These are phyloP conservation scores for Aspidiotus rigidus DNA, from an alignment of 2,888 invertebrate species.

Conservation along the genomic window DNA sequence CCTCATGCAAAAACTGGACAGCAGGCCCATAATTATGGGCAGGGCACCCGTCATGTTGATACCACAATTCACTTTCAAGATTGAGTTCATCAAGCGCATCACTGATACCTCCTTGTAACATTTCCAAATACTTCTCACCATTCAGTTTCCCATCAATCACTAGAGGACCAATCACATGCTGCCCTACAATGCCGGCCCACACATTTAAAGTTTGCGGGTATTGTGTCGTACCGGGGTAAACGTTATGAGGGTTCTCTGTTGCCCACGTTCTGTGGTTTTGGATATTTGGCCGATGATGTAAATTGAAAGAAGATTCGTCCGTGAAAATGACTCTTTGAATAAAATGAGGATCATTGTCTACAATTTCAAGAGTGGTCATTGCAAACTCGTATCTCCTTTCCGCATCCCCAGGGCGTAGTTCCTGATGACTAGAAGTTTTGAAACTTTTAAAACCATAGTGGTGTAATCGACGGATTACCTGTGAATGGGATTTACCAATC, in stretches of 20 bases:
- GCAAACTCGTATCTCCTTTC: neutral
- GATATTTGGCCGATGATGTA: neutral
- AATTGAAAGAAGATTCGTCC: neutral
- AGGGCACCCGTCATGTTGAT: neutral
- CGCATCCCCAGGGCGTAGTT: neutral
- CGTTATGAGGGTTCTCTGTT: neutral
- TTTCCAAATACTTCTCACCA: neutral
- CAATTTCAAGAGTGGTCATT: neutral
- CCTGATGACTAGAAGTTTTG: neutral
- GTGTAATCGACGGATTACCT: neutral
- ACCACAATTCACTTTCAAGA: neutral
- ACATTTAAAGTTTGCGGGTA: neutral
- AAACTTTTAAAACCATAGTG: neutral
- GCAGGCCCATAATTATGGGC: constrained; percentile 8
- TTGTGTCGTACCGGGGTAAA: neutral
- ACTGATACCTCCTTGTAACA: neutral
- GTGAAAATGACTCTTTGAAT: neutral
- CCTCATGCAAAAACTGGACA: neutral
- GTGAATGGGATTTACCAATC: no score
- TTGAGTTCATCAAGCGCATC: neutral
- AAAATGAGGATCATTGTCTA: neutral
- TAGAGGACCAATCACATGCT: neutral
- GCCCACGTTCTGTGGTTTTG: neutral
- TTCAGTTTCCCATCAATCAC: constrained; percentile 9
- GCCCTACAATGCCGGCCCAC: neutral